Percentiles rank a stretch among this genome's conserved stretches.
phyloP scores from a whole-genome alignment of 1,140 invertebrate species.

The Drosophila pallidifrons region DNA sequence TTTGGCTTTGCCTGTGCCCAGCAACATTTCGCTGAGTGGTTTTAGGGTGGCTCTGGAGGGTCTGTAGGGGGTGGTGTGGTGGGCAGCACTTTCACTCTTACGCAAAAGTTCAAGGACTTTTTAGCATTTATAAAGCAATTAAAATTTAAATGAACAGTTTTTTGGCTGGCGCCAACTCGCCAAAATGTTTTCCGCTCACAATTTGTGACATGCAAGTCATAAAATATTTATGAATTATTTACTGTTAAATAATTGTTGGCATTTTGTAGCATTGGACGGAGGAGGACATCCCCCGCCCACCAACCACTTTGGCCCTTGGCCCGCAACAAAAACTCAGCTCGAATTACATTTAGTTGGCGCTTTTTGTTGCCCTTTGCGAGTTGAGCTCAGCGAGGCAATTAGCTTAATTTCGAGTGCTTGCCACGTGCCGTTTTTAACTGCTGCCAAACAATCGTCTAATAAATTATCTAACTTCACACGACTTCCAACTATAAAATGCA shows the following conservation, averaged over 20 bases:
- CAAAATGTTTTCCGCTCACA: conserved; percentile 56
- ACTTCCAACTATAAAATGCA: conserved; percentile 12
- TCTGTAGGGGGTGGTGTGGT: conserved; percentile 1
- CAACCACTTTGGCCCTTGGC: conserved; percentile 8
- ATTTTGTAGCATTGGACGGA: conserved; percentile 45
- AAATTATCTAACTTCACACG: neutral
- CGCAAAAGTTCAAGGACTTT: conserved; percentile 84
- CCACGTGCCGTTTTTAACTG: conserved; percentile 13
- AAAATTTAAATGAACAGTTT: conserved; percentile 84
- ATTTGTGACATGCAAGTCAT: conserved; percentile 78
- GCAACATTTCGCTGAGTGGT: conserved; percentile 40
- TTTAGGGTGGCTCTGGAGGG: conserved; percentile 13
- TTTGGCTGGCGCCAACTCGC: conserved; percentile 37
- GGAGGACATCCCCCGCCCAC: too few species aligned
- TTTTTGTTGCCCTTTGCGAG: conserved; percentile 25
- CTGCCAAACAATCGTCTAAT: neutral
- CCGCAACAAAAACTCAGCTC: neutral
- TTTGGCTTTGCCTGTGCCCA: neutral
- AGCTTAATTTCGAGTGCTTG: conserved; percentile 44
- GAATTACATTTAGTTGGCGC: conserved; percentile 6
- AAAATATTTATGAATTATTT: conserved; percentile 77
- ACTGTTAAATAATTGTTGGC: conserved; percentile 75
- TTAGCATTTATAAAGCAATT: conserved; percentile 85
- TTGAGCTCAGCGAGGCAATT: conserved; percentile 39
- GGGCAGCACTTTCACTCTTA: conserved; percentile 62